A percentile compares a stretch with the other conserved stretches of the same genome.
Conservation (phyloP, 92 coral and sea anemone genomes). For the Zoanthus sansibaricus region DNA sequence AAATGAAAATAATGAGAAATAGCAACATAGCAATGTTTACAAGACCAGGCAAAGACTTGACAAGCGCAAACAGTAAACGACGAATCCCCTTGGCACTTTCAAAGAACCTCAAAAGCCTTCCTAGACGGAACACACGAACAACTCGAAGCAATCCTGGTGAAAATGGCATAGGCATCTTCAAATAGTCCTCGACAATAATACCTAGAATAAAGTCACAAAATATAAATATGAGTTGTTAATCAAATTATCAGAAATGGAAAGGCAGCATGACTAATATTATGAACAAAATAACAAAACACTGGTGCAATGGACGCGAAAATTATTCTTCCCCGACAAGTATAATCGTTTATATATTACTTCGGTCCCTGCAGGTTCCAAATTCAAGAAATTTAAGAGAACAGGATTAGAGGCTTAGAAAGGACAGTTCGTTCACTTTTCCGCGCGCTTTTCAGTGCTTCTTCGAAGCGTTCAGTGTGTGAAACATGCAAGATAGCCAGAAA, state of each 20-base stretch:
- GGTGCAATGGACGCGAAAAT: no score
- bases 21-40: conserved; percentile 94
- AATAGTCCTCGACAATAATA: conserved; percentile 82
- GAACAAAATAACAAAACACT: no score
- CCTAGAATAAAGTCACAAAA: conserved; percentile 54
- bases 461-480: no score
- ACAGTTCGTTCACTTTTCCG: no score
- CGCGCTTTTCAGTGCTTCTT: no score
- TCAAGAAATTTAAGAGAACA: no score
- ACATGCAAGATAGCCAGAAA: no score
- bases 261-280: no score
- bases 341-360: no score
- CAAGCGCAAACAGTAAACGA: conserved; percentile 88
- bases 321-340: no score
- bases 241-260: not conserved
- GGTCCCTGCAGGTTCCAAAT: no score
- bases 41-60: conserved; percentile 95
- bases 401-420: no score
- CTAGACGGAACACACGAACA: conserved; percentile 95
- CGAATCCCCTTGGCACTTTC: conserved; percentile 98
- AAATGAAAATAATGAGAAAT: conserved; percentile 92
- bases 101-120: conserved; percentile 92
- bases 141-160: conserved; percentile 99
- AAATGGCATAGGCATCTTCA: conserved; percentile 81
- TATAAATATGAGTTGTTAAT: not conserved